Evolutionary conservation across 2,888 invertebrate genomes (phyloP).

Genomic region (Anagyrus pseudococci): DNA sequence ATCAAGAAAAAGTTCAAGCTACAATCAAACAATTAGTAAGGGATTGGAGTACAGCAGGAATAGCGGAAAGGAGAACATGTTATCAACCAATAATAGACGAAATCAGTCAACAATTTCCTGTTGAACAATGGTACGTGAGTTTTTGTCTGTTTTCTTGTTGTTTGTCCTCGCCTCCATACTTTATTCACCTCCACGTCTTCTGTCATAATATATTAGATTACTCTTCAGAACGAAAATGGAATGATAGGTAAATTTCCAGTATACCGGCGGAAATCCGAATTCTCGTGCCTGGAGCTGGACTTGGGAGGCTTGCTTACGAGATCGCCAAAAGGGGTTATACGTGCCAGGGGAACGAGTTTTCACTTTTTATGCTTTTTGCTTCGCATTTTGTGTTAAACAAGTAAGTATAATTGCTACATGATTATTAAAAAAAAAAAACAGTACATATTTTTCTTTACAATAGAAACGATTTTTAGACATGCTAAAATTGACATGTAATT

Average conservation of each 20-base stretch:
- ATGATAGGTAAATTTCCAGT: conserved; percentile 55
- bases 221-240: conserved; percentile 44
- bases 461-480: background rate
- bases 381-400: conserved; percentile 95
- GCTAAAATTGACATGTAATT: background rate
- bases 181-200: conserved; percentile 38
- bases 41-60: conserved; percentile 92
- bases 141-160: conserved; percentile 14
- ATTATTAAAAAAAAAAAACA: no score
- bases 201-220: conserved; percentile 38
- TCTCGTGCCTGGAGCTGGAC: conserved; percentile 95
- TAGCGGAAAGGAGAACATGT: conserved; percentile 81
- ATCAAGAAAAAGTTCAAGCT: conserved; percentile 85
- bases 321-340: conserved; percentile 87
- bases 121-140: conserved; percentile 64
- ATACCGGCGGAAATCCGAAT: conserved; percentile 69
- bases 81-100: conserved; percentile 90
- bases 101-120: conserved; percentile 76
- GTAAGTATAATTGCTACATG: conserved; percentile 65
- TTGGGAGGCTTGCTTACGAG: conserved; percentile 93
- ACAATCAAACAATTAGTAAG: conserved; percentile 95
- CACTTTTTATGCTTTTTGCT: conserved; percentile 95
- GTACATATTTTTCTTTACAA: no score
- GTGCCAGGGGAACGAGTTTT: conserved; percentile 98
- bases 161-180: conserved; percentile 31